phyloP scores from a whole-genome alignment of 2,797 vertebrate genomes.

The Halcyon leucocephala region DNA sequence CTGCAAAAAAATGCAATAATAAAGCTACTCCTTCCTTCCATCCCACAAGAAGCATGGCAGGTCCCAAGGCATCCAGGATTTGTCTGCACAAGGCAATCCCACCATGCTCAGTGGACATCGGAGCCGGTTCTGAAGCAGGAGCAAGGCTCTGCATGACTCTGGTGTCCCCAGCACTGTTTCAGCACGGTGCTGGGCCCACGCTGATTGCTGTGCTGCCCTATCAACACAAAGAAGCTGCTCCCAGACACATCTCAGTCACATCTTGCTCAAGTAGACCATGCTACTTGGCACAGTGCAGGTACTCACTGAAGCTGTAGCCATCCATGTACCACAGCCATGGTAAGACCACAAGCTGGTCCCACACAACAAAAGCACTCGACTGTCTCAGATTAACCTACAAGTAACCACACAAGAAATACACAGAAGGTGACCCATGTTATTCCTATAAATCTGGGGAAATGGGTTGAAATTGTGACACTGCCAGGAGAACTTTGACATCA shows the following conservation, averaged over 20 bases:
- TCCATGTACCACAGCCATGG: not conserved
- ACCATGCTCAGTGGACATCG: not conserved
- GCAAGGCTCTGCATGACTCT: fast-evolving
- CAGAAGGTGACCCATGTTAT: not conserved
- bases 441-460: not conserved
- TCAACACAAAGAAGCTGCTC: not conserved
- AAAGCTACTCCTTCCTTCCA: not conserved
- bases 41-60: not conserved
- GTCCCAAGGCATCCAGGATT: not conserved
- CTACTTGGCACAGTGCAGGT: not conserved
- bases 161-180: not conserved
- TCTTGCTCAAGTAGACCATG: fast-evolving
- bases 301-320: not conserved
- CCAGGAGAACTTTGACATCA: not conserved
- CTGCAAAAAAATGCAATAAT: not conserved
- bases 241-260: fast-evolving
- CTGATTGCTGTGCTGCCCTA: fast-evolving
- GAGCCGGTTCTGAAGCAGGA: not conserved
- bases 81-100: not conserved
- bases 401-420: not conserved
- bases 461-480: not conserved
- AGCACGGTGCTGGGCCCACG: not conserved
- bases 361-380: fast-evolving
- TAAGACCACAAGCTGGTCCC: not conserved
- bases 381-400: not conserved